Conservation (phyloP, 2,113 vertebrate species). For the Oplegnathus fasciatus region DNA sequence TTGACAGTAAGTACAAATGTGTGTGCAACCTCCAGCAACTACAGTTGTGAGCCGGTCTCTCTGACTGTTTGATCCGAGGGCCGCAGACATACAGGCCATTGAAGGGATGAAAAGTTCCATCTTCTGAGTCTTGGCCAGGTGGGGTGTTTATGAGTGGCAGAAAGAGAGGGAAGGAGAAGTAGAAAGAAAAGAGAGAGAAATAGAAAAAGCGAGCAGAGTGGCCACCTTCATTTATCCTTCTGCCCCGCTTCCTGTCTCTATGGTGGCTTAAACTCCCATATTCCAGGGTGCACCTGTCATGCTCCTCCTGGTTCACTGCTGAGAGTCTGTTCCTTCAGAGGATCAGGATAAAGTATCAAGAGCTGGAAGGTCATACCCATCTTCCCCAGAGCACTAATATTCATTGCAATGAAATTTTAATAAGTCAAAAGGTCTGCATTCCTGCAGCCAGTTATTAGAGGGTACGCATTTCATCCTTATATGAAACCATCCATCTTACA, state of each 20-base stretch:
- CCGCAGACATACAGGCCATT: conserved; percentile 87
- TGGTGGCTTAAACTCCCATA: conserved; percentile 41
- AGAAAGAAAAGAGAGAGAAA: background rate
- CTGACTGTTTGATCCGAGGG: conserved; percentile 85
- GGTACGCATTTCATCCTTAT: background rate
- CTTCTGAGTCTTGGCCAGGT: conserved; percentile 66
- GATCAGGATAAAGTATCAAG: conserved; percentile 27
- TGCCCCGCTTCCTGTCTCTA: conserved; percentile 44
- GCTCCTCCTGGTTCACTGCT: conserved; percentile 46
- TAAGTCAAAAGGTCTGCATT: conserved; percentile 42
- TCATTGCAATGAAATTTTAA: conserved; percentile 35
- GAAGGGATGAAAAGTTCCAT: conserved; percentile 88
- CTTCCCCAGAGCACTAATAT: conserved; percentile 26
- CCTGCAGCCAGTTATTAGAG: conserved; percentile 28
- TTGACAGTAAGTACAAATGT: background rate
- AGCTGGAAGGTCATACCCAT: conserved; percentile 27
- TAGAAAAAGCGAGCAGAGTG: conserved; percentile 4
- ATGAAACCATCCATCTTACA: conserved; percentile 33
- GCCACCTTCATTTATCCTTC: conserved; percentile 26
- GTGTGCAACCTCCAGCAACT: conserved; percentile 20
- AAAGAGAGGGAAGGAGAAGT: conserved; percentile 26
- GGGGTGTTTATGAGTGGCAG: conserved; percentile 28
- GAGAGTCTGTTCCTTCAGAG: conserved; percentile 25
- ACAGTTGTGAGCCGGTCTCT: conserved; percentile 77
- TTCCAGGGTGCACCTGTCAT: conserved; percentile 36